phyloP scores from a whole-genome alignment of 2,113 vertebrate genomes.

The Cochlearius cochlearius region DNA sequence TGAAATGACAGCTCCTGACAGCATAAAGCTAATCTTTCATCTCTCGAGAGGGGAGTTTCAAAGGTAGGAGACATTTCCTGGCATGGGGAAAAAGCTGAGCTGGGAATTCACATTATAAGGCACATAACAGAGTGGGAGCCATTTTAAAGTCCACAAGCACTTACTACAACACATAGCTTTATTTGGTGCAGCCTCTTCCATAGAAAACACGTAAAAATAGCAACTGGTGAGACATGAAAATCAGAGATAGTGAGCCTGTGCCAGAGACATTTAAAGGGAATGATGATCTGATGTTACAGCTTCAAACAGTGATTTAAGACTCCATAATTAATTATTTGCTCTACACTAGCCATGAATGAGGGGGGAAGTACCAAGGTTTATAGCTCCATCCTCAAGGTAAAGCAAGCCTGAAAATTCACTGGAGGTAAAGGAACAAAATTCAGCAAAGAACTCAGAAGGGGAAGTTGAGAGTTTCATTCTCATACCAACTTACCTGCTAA shows the following conservation, averaged over 20 bases:
- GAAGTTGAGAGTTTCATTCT: neutral
- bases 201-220: neutral
- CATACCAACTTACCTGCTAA: neutral
- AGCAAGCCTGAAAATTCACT: neutral
- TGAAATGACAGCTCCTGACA: slow-evolving; percentile 26
- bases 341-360: neutral
- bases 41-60: slow-evolving; percentile 2
- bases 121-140: slow-evolving; percentile 1
- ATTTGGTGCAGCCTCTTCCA: neutral
- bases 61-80: neutral
- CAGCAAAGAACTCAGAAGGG: neutral
- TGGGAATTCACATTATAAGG: slow-evolving; percentile 22
- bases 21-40: neutral
- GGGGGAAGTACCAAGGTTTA: neutral
- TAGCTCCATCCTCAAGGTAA: neutral
- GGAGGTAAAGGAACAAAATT: neutral
- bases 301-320: neutral
- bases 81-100: neutral
- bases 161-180: neutral
- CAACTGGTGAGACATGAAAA: slow-evolving; percentile 31
- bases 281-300: neutral
- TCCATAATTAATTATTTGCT: slow-evolving; percentile 4
- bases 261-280: slow-evolving; percentile 15
- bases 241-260: neutral
- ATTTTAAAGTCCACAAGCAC: slow-evolving; percentile 5